Evolutionary conservation across 2,797 vertebrate species (phyloP).

Genomic region (Coendou prehensilis): DNA sequence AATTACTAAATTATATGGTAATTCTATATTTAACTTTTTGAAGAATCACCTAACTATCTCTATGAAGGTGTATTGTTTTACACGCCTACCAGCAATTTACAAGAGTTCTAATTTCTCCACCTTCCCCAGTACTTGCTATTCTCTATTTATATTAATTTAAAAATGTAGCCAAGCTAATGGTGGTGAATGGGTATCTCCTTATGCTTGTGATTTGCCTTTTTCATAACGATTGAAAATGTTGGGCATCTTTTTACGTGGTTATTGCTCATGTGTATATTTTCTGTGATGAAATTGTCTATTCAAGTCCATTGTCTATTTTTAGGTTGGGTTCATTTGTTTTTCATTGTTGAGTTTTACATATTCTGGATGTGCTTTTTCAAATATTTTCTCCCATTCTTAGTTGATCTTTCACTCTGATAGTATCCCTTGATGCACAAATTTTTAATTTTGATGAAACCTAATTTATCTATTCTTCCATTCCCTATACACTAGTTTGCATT

Average conservation of each 20-base stretch:
- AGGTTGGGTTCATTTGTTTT: not conserved
- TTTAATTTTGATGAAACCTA: not conserved
- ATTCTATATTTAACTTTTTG: conserved; percentile 43
- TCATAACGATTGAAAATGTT: conserved; percentile 8
- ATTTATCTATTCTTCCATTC: conserved; percentile 12
- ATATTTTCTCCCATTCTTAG: not conserved
- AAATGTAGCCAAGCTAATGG: not conserved
- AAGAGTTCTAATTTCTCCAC: not conserved
- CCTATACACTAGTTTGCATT: not conserved
- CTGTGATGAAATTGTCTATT: not conserved
- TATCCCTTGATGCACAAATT: not conserved
- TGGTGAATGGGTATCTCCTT: not conserved
- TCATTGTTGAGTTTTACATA: not conserved
- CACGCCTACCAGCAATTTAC: not conserved
- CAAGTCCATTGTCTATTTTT: not conserved
- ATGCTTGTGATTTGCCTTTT: conserved; percentile 33
- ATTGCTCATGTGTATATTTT: not conserved
- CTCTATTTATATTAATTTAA: not conserved
- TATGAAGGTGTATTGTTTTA: not conserved
- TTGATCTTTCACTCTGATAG: not conserved
- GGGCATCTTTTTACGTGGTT: not conserved
- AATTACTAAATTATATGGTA: conserved; percentile 25
- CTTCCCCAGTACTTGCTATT: not conserved
- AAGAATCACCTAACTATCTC: not conserved
- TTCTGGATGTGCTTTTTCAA: not conserved